Conservation (phyloP, 2,888 invertebrate genomes). For the Dynastes hyllus region DNA sequence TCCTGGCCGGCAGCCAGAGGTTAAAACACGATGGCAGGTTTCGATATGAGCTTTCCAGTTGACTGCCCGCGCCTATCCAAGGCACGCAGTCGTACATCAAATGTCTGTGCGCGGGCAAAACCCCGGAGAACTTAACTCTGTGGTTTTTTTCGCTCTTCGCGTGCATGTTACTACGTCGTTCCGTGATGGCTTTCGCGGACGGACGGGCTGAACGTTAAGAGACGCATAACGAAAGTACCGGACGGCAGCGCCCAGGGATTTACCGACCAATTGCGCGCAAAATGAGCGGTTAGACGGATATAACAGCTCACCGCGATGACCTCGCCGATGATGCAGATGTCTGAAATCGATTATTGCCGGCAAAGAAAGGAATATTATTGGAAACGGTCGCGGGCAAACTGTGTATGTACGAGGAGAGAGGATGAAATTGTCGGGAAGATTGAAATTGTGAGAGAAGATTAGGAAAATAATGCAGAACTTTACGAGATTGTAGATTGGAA, state of each 20-base stretch:
- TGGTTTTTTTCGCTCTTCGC: conserved; percentile 9
- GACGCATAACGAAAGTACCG: background rate
- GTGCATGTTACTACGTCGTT: conserved; percentile 27
- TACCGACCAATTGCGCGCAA: conserved; percentile 28
- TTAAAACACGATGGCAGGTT: conserved; percentile 55
- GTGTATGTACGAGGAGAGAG: background rate
- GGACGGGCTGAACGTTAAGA: background rate
- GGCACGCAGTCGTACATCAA: conserved; percentile 55
- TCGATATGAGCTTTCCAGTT: conserved; percentile 58
- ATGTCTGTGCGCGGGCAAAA: conserved; percentile 28
- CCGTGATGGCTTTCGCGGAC: conserved; percentile 20
- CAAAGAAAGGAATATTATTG: conserved; percentile 20
- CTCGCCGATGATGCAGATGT: conserved; percentile 42
- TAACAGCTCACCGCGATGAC: conserved; percentile 30
- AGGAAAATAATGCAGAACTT: conserved; percentile 14
- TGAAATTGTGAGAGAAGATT: background rate
- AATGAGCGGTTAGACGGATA: conserved; percentile 32
- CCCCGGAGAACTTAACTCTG: conserved; percentile 38
- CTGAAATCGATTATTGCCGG: conserved; percentile 41
- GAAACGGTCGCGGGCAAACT: background rate
- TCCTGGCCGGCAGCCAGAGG: conserved; percentile 60
- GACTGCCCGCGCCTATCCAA: conserved; percentile 52
- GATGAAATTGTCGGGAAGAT: background rate
- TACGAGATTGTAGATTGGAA: conserved; percentile 1
- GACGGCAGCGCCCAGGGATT: conserved; percentile 7